A percentile compares a stretch with the other conserved stretches of the same genome.
Evolutionary conservation across 2,888 invertebrate species (phyloP).

Genomic region (Apodemia hepburni): DNA sequence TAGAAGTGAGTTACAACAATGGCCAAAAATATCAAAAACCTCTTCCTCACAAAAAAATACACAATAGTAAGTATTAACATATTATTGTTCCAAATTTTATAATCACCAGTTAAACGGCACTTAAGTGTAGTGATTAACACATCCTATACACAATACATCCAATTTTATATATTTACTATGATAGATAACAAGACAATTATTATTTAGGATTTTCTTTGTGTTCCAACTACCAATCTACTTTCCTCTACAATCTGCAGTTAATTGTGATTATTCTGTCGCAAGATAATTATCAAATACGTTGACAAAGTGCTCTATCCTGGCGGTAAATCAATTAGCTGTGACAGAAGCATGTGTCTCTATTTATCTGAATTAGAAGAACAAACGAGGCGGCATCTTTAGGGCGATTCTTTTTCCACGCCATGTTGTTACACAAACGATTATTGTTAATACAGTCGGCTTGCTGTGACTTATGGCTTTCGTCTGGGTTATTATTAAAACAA

Average conservation of each 20-base stretch:
- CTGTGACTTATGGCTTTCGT: conserved; percentile 10
- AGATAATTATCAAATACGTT: conserved; percentile 11
- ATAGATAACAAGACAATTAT: no score
- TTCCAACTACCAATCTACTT: neutral
- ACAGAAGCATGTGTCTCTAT: conserved; percentile 47
- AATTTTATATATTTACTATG: no score
- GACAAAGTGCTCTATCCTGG: conserved; percentile 11
- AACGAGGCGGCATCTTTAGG: conserved; percentile 24
- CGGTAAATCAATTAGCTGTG: conserved; percentile 43
- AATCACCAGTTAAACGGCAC: no score
- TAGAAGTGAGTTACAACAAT: no score
- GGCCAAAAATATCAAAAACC: no score
- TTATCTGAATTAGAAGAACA: conserved; percentile 49
- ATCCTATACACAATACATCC: no score
- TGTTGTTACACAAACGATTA: conserved; percentile 35
- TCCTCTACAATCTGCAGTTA: neutral
- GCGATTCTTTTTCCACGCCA: conserved; percentile 23
- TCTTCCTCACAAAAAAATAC: no score
- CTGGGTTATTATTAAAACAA: neutral
- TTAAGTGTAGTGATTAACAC: no score
- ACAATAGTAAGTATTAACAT: no score
- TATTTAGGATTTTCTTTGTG: no score
- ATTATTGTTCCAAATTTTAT: no score
- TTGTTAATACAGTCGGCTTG: conserved; percentile 26
- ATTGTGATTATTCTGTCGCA: conserved; percentile 1